Evolutionary conservation across 2,888 invertebrate species (phyloP).

Genomic region (Leptura quadrifasciata): DNA sequence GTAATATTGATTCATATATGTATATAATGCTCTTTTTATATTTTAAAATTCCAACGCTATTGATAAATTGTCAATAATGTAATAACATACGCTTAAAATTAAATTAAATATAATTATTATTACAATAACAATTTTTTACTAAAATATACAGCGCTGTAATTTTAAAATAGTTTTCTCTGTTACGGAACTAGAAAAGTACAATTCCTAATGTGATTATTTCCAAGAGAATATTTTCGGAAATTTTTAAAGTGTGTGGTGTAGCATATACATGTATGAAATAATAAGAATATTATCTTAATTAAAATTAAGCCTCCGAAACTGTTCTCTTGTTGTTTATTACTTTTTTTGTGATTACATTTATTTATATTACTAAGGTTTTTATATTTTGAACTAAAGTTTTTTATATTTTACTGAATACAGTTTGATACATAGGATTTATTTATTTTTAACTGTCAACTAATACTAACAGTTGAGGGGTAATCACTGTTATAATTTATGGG

Average conservation of each 20-base stretch:
- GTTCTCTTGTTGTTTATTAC: conserved; percentile 28
- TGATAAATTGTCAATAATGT: conserved; percentile 13
- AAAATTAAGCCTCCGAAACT: background rate
- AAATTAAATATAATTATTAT: conserved; percentile 10
- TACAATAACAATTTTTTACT: background rate
- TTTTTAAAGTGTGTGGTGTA: background rate
- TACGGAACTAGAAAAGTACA: conserved; percentile 46
- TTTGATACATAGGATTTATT: conserved; percentile 31
- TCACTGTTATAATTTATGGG: too few relatives aligned
- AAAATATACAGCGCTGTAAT: background rate
- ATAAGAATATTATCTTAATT: background rate
- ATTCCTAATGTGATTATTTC: conserved; percentile 54
- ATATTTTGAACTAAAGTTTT: conserved; percentile 19
- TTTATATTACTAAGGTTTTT: conserved; percentile 42
- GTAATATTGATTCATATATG: conserved; percentile 5
- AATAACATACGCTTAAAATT: conserved; percentile 23
- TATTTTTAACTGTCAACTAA: conserved; percentile 24
- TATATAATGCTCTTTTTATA: conserved; percentile 15
- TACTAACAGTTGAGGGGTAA: conserved; percentile 16
- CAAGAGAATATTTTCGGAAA: conserved; percentile 26
- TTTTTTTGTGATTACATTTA: conserved; percentile 39
- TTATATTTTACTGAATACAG: conserved; percentile 40
- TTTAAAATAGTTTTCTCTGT: conserved; percentile 20
- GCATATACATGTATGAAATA: background rate
- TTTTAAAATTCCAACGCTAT: conserved; percentile 19